Conservation (phyloP, 1,140 invertebrate species). For the Globodera rostochiensis region DNA sequence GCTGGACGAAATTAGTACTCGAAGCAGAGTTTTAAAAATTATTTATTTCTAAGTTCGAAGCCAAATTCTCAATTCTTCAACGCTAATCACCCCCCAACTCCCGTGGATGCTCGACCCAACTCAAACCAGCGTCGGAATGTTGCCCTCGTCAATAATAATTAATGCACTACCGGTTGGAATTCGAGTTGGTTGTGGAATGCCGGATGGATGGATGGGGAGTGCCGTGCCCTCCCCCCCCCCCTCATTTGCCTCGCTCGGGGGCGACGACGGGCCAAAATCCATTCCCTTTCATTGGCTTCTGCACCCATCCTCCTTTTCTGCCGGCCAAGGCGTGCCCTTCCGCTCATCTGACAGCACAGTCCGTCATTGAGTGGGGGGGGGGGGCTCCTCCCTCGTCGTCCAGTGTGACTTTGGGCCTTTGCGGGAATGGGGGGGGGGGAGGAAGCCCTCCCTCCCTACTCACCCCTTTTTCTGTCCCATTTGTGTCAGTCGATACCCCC, state of each 20-base stretch:
- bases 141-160: not conserved
- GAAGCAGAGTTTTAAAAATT: too few species aligned
- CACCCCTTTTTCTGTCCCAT: not conserved
- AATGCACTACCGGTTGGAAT: not conserved
- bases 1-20: too few species aligned
- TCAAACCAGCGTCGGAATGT: not conserved
- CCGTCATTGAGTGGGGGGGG: not conserved
- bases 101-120: too few species aligned
- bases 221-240: not conserved
- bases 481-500: slow-evolving; percentile 1
- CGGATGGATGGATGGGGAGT: not conserved
- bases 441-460: not conserved
- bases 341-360: not conserved
- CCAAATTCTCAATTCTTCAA: too few species aligned
- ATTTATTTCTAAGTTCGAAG: too few species aligned
- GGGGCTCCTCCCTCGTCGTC: too few species aligned
- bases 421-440: not conserved
- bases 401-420: too few species aligned
- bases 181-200: not conserved
- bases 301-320: not conserved
- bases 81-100: not conserved
- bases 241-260: not conserved
- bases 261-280: not conserved
- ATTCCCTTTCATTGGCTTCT: not conserved
- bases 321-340: not conserved